These are phyloP conservation scores for Pyrgilauda ruficollis DNA, from an alignment of 2,113 vertebrate genomes.

Conservation along the genomic window DNA sequence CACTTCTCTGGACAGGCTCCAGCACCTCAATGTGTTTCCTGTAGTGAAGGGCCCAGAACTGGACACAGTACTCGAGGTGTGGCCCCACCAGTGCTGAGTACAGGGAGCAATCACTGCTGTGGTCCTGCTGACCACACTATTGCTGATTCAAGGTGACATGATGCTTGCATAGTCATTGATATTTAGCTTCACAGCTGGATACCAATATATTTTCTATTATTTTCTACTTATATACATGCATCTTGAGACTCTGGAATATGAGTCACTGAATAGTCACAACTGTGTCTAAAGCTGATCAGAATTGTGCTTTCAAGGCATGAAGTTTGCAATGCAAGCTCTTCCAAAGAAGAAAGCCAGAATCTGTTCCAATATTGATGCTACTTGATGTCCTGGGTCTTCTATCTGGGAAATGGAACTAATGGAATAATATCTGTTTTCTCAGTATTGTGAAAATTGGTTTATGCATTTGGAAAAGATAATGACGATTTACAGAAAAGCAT, in stretches of 20 bases:
- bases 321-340: background rate
- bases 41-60: background rate
- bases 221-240: background rate
- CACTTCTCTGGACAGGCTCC: background rate
- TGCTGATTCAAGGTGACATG: background rate
- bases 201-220: background rate
- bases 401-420: background rate
- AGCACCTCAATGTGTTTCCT: rapidly evolving
- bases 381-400: background rate
- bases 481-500: background rate
- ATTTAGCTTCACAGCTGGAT: background rate
- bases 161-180: background rate
- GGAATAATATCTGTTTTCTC: background rate
- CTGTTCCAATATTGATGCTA: background rate
- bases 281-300: background rate
- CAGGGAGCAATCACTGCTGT: background rate
- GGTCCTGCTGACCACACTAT: background rate
- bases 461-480: background rate
- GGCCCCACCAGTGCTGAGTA: background rate
- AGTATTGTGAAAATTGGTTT: background rate
- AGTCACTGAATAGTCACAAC: background rate
- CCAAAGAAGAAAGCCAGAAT: background rate
- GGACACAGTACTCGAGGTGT: rapidly evolving
- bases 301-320: background rate
- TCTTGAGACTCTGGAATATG: background rate